phyloP scores from a whole-genome alignment of 2,797 vertebrate species.

The Epinephelus malabaricus region DNA sequence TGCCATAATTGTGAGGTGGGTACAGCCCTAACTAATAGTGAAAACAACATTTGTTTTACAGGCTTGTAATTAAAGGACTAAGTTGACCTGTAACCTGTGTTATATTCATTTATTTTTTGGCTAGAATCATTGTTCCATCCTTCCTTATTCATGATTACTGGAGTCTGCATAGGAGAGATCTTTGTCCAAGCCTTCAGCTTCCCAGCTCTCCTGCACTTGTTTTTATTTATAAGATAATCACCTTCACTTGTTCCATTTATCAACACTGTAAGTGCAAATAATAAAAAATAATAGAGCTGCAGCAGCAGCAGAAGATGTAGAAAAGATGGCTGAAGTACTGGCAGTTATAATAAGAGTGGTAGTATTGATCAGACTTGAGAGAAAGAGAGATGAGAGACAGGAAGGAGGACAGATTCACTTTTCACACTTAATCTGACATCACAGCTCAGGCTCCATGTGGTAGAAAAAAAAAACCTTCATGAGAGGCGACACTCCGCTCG shows the following conservation, averaged over 20 bases:
- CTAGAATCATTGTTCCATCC: neutral
- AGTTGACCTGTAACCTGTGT: too few species aligned
- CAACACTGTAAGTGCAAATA: neutral
- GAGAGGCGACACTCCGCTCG: conserved; percentile 7
- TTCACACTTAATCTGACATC: conserved; percentile 31
- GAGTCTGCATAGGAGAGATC: neutral
- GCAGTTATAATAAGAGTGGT: neutral
- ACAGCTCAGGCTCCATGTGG: conserved; percentile 18
- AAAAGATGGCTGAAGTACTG: neutral
- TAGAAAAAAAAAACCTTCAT: conserved; percentile 11
- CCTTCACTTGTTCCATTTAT: neutral
- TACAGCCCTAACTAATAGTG: neutral
- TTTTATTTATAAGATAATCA: neutral
- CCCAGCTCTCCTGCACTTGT: neutral
- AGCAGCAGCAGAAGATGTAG: neutral
- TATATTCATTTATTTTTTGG: neutral
- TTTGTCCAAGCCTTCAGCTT: neutral
- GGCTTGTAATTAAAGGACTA: neutral
- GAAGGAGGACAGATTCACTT: conserved; percentile 3
- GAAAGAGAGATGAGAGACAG: conserved; percentile 3
- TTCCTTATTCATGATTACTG: neutral
- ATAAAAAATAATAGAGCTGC: too few species aligned
- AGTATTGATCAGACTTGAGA: conserved; percentile 5
- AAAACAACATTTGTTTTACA: neutral
- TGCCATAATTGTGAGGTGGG: too few species aligned